Base-by-base conservation (phyloP, 2,797 vertebrate species). In the Sebastes reedi region DNA sequence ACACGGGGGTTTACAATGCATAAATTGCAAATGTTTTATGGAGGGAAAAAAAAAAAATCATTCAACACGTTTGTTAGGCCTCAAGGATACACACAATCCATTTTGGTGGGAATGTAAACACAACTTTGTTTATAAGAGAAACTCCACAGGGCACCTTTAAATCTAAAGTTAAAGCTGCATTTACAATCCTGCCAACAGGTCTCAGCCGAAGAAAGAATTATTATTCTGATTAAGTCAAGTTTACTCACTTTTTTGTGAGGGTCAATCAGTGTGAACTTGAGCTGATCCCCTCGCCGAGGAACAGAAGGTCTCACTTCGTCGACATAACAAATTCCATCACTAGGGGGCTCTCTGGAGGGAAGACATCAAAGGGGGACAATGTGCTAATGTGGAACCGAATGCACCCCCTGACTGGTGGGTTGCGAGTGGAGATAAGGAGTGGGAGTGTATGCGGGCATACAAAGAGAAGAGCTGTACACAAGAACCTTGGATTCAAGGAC, bases 301-400 rank as follows among this genome's bases (percentile, higher is more conserved):
- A 84, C 77, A 58, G 79, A 83, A 74, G 42, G 74, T 39, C 70
- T 84, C 42, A 6, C 68, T 82, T 39, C 39, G 61, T 61, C 11
- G 4, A 88, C 42, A 75, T 86, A 79, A 80, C 79, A 56, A 81
- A 89, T 88, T 85, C 13, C 42, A 71, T 82, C 84, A 82, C 88
- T 72, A 56, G 83, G 79, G 86, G 91, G 77, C 81, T 80, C 72
- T 66, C 87, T 77, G 75, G 73, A 82, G 81, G 90, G 72, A 32
- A 56, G 79, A 92, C 92, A 90, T 93, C 90, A 93, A 94, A 92
- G 87, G 67, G 81, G 61, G 80, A 79, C 87, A 78, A 83, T 72
- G 80, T 80, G 78, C 80, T 87, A 85, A 89, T 75, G 89, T 89
- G 87, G 87, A 92, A 87, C 84, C 3, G 67, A 76, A 84, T 55